Evolutionary conservation across 2,888 invertebrate genomes (phyloP).

Genomic region (Andrena fulva): DNA sequence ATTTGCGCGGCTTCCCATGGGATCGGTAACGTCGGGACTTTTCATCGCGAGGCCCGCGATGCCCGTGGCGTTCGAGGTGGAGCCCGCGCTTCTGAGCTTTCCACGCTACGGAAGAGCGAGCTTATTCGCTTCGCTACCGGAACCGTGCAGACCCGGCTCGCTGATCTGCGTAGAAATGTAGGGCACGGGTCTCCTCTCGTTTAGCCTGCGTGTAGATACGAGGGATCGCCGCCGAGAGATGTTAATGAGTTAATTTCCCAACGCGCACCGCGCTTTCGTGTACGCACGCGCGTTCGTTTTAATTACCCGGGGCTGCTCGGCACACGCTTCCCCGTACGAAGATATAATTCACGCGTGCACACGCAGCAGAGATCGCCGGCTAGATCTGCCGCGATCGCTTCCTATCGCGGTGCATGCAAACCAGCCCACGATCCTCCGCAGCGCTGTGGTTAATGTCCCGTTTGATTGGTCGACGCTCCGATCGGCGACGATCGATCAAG

Average conservation of each 20-base stretch:
- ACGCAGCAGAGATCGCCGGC: slow-evolving; percentile 49
- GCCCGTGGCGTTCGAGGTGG: neutral
- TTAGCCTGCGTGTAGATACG: neutral
- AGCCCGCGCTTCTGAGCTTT: no score
- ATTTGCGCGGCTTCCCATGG: neutral
- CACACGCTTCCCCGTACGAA: slow-evolving; percentile 1
- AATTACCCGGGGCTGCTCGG: slow-evolving; percentile 26
- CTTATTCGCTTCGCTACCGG: no score
- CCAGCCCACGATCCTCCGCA: slow-evolving; percentile 67
- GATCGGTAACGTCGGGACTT: neutral
- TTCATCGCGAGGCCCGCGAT: neutral
- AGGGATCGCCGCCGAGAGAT: neutral
- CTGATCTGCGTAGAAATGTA: no score
- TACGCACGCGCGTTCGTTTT: slow-evolving; percentile 28
- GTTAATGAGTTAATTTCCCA: slow-evolving; percentile 38
- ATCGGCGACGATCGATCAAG: slow-evolving; percentile 68
- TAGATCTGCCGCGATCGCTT: slow-evolving; percentile 74
- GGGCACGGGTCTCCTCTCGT: neutral
- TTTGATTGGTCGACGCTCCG: slow-evolving; percentile 80
- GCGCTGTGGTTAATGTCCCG: slow-evolving; percentile 83
- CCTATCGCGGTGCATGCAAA: slow-evolving; percentile 72
- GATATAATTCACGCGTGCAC: slow-evolving; percentile 45
- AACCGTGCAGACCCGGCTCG: no score
- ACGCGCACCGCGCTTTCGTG: slow-evolving; percentile 10
- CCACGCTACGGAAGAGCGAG: no score